Percentiles rank a stretch among this genome's conserved stretches.
These are phyloP conservation scores for Macropus fuliginosus DNA, from an alignment of 2,797 vertebrate genomes.

Conservation along the genomic window DNA sequence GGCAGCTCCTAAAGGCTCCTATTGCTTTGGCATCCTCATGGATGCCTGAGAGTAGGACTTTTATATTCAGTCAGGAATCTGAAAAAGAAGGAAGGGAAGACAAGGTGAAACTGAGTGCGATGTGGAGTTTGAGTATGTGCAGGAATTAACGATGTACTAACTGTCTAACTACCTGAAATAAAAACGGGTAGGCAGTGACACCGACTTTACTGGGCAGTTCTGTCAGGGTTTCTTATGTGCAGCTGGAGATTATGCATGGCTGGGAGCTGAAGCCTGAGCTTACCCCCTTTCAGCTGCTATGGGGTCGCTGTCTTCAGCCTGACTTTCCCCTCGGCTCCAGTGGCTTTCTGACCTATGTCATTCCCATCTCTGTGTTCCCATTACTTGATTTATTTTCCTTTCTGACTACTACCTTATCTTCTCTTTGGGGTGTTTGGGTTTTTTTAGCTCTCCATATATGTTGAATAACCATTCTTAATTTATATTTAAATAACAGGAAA, in stretches of 20 bases:
- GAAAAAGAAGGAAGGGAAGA: constrained; percentile 56
- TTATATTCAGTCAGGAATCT: constrained; percentile 66
- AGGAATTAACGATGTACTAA: constrained; percentile 77
- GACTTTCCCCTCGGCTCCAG: constrained; percentile 8
- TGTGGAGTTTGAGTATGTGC: constrained; percentile 56
- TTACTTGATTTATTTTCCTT: constrained; percentile 36
- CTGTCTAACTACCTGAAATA: constrained; percentile 79
- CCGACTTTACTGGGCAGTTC: constrained; percentile 68
- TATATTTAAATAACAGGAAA: neutral
- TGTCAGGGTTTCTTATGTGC: constrained; percentile 64
- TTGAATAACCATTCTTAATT: constrained; percentile 38
- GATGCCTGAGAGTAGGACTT: constrained; percentile 16
- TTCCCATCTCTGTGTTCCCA: neutral
- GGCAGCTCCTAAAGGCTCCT: constrained; percentile 54
- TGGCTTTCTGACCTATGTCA: neutral
- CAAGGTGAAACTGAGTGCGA: constrained; percentile 65
- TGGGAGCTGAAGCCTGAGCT: constrained; percentile 64
- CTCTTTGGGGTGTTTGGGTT: neutral
- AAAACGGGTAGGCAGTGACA: constrained; percentile 69
- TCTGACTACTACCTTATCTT: constrained; percentile 16
- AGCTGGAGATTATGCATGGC: constrained; percentile 62
- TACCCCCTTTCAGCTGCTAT: constrained; percentile 1
- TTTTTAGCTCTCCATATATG: neutral
- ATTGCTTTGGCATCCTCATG: constrained; percentile 29
- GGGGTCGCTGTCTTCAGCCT: neutral